A percentile compares a stretch with the other conserved stretches of the same genome.
phyloP scores from a whole-genome alignment of 1,140 invertebrate species.

The Pogonomyrmex barbatus region DNA sequence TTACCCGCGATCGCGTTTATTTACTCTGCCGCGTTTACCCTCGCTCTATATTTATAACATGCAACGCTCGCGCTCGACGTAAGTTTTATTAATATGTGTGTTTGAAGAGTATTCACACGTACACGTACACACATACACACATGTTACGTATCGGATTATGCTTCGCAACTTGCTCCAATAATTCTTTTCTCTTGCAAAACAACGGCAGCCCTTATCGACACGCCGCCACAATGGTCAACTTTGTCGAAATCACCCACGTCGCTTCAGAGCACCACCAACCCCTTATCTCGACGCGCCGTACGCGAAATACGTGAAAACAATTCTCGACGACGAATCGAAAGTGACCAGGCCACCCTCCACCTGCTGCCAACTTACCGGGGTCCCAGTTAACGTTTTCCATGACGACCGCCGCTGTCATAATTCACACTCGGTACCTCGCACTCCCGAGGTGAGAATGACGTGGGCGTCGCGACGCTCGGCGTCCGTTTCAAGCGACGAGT shows the following conservation, averaged over 20 bases:
- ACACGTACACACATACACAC: too few relatives aligned
- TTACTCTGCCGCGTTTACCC: constrained; percentile 30
- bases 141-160: constrained; percentile 25
- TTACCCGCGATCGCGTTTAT: constrained; percentile 40
- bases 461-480: constrained; percentile 29
- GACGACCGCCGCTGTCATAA: constrained; percentile 87
- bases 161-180: constrained; percentile 24
- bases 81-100: constrained; percentile 51
- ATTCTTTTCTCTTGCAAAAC: background rate
- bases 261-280: background rate
- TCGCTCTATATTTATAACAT: constrained; percentile 57
- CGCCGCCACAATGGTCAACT: background rate
- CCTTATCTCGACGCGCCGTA: background rate
- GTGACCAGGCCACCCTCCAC: background rate
- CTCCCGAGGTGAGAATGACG: constrained; percentile 3
- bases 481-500: constrained; percentile 47
- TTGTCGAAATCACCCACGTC: background rate
- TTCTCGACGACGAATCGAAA: background rate
- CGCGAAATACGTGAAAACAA: constrained; percentile 14
- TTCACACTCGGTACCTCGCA: constrained; percentile 70
- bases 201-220: background rate
- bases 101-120: constrained; percentile 27
- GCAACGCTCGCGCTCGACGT: background rate
- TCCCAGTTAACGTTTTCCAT: constrained; percentile 89
- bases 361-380: constrained; percentile 86